A percentile compares a stretch with the other conserved stretches of the same genome.
phyloP scores from a whole-genome alignment of 2,888 invertebrate species.

The Synergus japonicus region DNA sequence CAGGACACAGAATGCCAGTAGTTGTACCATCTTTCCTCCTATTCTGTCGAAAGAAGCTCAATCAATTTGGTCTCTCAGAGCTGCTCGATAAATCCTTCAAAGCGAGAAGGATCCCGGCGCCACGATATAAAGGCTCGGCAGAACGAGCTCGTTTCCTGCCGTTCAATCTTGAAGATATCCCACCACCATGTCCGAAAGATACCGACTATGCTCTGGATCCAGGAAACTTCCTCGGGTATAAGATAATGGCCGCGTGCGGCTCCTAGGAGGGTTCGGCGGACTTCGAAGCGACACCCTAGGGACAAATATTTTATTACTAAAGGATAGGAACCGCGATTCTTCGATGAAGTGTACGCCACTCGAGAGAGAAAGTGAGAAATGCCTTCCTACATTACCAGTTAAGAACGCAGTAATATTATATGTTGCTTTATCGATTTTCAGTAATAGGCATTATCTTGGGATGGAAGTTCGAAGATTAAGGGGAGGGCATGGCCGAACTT shows the following conservation, averaged over 20 bases:
- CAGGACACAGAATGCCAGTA: slow-evolving; percentile 23
- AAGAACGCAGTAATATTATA: not conserved
- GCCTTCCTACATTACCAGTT: slow-evolving; percentile 2
- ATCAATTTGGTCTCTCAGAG: slow-evolving; percentile 35
- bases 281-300: slow-evolving; percentile 71
- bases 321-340: slow-evolving; percentile 61
- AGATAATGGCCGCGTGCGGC: slow-evolving; percentile 70
- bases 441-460: not conserved
- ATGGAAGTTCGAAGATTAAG: too few relatives aligned
- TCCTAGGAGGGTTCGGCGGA: slow-evolving; percentile 57
- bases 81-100: slow-evolving; percentile 39
- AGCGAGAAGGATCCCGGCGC: slow-evolving; percentile 27
- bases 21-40: slow-evolving; percentile 20
- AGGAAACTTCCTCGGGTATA: slow-evolving; percentile 56
- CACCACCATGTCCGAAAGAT: slow-evolving; percentile 35
- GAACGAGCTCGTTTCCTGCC: slow-evolving; percentile 39
- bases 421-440: not conserved
- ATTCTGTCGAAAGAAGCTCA: slow-evolving; percentile 39
- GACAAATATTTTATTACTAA: slow-evolving; percentile 74
- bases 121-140: slow-evolving; percentile 32
- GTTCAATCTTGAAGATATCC: slow-evolving; percentile 31
- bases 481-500: too few relatives aligned
- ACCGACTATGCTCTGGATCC: slow-evolving; percentile 28
- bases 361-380: slow-evolving; percentile 34
- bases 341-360: slow-evolving; percentile 8